Conservation (phyloP, 2,888 invertebrate genomes). For the Drosophila acutilabella region DNA sequence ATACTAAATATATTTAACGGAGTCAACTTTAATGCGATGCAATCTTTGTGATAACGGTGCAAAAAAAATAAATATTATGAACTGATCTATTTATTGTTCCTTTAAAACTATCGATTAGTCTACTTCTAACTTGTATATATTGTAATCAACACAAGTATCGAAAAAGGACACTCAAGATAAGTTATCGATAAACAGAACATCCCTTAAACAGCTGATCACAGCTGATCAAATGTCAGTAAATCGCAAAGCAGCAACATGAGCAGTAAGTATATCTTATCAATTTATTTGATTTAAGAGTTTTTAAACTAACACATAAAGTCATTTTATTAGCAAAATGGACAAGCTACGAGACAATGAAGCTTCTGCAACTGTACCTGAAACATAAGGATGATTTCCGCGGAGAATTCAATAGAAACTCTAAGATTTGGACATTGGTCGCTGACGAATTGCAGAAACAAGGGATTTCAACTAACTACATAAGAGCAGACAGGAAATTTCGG, state of each 20-base stretch:
- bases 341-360: background rate
- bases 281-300: background rate
- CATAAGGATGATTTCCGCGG: constrained; percentile 18
- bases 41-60: no score
- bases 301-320: background rate
- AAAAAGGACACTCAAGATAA: background rate
- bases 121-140: no score
- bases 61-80: no score
- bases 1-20: no score
- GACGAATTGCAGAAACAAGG: constrained; percentile 15
- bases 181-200: constrained; percentile 1
- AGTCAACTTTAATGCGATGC: no score
- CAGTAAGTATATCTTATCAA: constrained; percentile 13
- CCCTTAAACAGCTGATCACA: background rate
- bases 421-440: constrained; percentile 24
- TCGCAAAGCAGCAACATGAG: constrained; percentile 2
- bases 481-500: constrained; percentile 34
- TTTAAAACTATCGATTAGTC: background rate
- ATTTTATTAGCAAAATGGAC: constrained; percentile 26
- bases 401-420: background rate
- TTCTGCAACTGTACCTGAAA: constrained; percentile 32
- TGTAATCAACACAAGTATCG: background rate
- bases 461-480: constrained; percentile 21
- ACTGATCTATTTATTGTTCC: background rate
- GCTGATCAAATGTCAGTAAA: constrained; percentile 11